Conservation (phyloP, 1,140 invertebrate species). For the Potamilus streckersoni region DNA sequence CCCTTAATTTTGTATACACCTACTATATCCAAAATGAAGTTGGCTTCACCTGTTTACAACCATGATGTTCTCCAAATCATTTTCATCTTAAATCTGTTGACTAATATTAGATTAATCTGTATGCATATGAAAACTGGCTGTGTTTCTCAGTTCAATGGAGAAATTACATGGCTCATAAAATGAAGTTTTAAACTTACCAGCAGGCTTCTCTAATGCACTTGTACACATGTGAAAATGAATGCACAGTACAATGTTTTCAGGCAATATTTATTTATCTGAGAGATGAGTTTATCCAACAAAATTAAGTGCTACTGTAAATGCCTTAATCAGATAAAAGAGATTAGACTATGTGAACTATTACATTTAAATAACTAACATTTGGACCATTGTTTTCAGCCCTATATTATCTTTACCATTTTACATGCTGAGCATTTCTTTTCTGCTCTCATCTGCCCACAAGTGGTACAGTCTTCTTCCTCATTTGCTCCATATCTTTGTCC, state of each 20-base stretch:
- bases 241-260: not conserved
- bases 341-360: not conserved
- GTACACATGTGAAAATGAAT: not conserved
- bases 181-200: no score
- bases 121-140: no score
- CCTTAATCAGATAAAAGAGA: not conserved
- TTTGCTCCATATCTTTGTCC: constrained; percentile 81
- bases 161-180: no score
- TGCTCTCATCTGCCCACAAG: constrained; percentile 90
- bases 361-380: not conserved
- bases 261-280: not conserved
- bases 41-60: no score
- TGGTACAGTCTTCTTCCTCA: constrained; percentile 80
- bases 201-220: no score
- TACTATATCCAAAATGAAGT: no score
- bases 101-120: no score
- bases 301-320: not conserved
- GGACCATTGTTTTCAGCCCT: not conserved
- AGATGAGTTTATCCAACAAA: not conserved
- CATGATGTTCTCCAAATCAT: no score
- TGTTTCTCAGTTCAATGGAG: no score
- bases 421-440: constrained; percentile 96
- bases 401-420: constrained; percentile 74
- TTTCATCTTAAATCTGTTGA: no score
- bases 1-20: no score